Conservation (phyloP, 2,888 invertebrate species). For the Chymomyza fuscimana region DNA sequence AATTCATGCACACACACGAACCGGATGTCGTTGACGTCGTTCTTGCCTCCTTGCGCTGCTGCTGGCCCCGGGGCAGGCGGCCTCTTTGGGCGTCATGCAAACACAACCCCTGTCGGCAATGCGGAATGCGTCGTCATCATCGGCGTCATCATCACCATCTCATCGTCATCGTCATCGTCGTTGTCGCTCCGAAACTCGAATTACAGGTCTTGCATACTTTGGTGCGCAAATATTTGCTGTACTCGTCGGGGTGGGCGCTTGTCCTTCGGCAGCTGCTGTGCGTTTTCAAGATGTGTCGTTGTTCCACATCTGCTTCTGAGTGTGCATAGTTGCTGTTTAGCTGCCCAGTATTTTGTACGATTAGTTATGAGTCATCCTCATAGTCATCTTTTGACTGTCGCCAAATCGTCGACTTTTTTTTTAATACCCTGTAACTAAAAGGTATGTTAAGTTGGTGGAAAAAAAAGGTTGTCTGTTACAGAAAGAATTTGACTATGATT, state of each 20-base stretch:
- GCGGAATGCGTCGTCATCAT: constrained; percentile 43
- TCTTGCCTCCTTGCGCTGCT: background rate
- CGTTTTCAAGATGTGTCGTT: constrained; percentile 45
- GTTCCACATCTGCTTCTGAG: constrained; percentile 1
- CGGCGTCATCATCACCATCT: constrained; percentile 6
- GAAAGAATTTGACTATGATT: no score
- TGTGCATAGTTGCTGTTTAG: background rate
- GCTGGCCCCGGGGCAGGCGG: background rate
- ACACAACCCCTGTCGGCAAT: constrained; percentile 20
- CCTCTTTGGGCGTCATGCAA: background rate
- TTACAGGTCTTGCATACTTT: constrained; percentile 72
- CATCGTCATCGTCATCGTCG: background rate
- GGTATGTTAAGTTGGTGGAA: no score
- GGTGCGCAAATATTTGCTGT: constrained; percentile 71
- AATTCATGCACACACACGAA: constrained; percentile 3
- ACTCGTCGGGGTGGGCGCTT: constrained; percentile 30
- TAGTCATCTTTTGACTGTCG: constrained; percentile 35
- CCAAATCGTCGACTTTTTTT: constrained; percentile 11
- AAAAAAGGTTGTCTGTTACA: no score
- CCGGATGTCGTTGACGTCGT: constrained; percentile 2
- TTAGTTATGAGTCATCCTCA: constrained; percentile 45
- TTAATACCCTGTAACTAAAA: no score
- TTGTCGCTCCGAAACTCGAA: constrained; percentile 53
- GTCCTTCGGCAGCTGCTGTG: constrained; percentile 47
- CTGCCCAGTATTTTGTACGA: constrained; percentile 11